Evolutionary conservation across 2,797 vertebrate species (phyloP), one percentile per base, ranked within the genome.

Genomic region (Sebastiscus tertius): DNA sequence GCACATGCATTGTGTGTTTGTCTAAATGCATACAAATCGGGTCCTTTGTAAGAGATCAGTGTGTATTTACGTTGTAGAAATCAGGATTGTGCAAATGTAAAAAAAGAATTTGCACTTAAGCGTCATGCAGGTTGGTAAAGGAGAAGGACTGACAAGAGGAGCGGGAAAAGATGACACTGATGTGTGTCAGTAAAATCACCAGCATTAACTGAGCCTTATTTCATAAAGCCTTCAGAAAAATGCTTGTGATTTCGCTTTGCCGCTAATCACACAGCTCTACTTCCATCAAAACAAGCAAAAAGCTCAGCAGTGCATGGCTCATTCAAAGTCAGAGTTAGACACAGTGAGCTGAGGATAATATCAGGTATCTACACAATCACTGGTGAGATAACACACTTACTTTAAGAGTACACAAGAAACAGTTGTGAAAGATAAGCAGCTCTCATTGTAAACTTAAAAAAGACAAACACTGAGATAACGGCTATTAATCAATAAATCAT

Each of bases 81-180:
- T 22, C 39, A 70, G 42, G 16, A 72, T 3, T 74, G 68, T 69
- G 68, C 62, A 81, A 85, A 69, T 52, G 16, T 12, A 39, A 29
- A 66, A 29, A 66, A 34, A 49, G 2, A 67, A 79, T 79, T 75
- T 81, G 22, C 81, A 82, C 39, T 71, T 56, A 59, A 83, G 84
- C 72, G 74, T 83, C 93, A 93, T 86, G 93, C 94, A 89, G 71
- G 86, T 8, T 79, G 36, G 69, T 72, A 72, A 79, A 58, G 63
- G 59, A 72, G 65, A 68, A 54, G 6, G 22, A 75, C 55, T 29
- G 10, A 79, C 1, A 54, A 24, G 6, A 11, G 13, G 14, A 83
- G 71, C n/a, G 11, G 56, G 72, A 74, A 72, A 69, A 72, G 24
- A 60, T 5, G 55, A 55, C 71, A 68, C 54, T 10, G 52, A 14